Evolutionary conservation across 2,113 vertebrate genomes (phyloP).

Genomic region (Entomyzon cyanotis): DNA sequence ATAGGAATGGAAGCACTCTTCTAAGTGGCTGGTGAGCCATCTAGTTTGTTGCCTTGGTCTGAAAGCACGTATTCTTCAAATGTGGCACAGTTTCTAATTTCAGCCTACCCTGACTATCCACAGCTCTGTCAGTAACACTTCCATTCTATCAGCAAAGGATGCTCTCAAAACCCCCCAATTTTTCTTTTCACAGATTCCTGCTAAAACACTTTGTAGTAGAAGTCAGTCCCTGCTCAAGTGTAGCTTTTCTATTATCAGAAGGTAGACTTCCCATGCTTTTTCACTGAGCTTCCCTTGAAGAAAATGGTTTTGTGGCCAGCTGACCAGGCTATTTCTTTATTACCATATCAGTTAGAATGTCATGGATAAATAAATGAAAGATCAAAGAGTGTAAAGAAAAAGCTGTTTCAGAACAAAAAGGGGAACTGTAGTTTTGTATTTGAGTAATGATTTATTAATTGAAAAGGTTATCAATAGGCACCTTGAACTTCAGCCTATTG

Average conservation of each 20-base stretch:
- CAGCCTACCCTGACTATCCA: not conserved
- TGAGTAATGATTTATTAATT: conserved; percentile 45
- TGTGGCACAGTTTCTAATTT: not conserved
- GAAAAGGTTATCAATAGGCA: not conserved
- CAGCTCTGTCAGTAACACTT: not conserved
- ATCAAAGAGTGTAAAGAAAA: conserved; percentile 39
- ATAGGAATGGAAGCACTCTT: not conserved
- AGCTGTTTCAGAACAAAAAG: not conserved
- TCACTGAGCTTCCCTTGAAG: not conserved
- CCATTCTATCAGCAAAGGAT: not conserved
- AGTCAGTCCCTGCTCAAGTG: not conserved
- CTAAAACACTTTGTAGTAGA: not conserved
- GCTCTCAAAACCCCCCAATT: fast-evolving
- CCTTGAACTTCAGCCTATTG: not conserved
- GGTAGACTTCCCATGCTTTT: not conserved
- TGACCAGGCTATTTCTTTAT: conserved; percentile 11
- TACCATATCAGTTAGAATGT: conserved; percentile 19
- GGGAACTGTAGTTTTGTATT: not conserved
- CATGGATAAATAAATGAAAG: conserved; percentile 1
- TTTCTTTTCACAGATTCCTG: not conserved
- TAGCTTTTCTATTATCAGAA: not conserved
- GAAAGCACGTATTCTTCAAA: not conserved
- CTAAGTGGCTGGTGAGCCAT: not conserved
- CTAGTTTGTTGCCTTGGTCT: not conserved
- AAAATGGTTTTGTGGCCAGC: not conserved